Evolutionary conservation across 2,797 vertebrate species (phyloP), one percentile per base, ranked within the genome.

Genomic region (Enteromius argenteus): DNA sequence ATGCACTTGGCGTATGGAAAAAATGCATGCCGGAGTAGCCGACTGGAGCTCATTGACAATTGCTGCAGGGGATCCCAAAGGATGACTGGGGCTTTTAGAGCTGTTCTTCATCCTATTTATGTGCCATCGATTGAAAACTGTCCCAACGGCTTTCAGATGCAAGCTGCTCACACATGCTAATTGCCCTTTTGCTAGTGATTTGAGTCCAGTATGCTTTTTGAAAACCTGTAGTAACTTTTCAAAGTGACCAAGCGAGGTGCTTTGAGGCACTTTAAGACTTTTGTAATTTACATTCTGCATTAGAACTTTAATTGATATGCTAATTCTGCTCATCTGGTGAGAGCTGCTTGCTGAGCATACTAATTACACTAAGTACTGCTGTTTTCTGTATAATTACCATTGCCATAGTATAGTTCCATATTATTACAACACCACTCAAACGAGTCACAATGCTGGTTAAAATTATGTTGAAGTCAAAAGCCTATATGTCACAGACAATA

Each of bases 201-300:
- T 74, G 11, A 42, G 39, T 53, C 62, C 83, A 81, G 67, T 58
- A 68, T 84, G 53, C 91, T 92, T 94, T 94, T 93, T 68, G 17
- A 85, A 44, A 81, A 83, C 85, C 58, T 73, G 84, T 80, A 66
- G 69, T 46, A 68, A 85, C 73, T 88, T 89, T 77, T 86, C 35
- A 88, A 86, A 89, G 83, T 87, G 88, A 77, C 46, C 46, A 51
- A 83, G 84, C 32, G 51, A 79, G 85, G 44, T 39, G 76, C 69
- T 79, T 53, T 53, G 44, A 64, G 68, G 17, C 11, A 42, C 27
- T 92, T 4, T 27, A 51, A 30, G 84, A 79, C 68, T 74, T 73
- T 83, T 53, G 67, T 84, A 79, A 84, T 84, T 84, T 72, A 66
- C 83, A 44, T 79, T 51, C 67, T 44, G 42, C n/a, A 39, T 73